Percentiles rank a stretch among this genome's conserved stretches.
These are phyloP conservation scores for Argopecten irradians DNA, from an alignment of 1,140 invertebrate species.

Conservation along the genomic window DNA sequence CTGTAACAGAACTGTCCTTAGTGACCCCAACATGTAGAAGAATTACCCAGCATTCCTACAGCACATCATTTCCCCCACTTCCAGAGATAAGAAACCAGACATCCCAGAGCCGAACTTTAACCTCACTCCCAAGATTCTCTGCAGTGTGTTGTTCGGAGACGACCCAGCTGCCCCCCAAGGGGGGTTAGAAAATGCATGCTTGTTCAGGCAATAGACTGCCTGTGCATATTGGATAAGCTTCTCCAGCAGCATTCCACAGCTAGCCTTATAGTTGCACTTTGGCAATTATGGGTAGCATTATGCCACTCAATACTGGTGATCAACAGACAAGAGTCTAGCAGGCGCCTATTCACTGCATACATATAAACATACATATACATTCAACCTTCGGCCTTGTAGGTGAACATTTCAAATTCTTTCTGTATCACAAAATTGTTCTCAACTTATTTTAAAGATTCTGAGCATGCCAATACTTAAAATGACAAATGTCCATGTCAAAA, in stretches of 20 bases:
- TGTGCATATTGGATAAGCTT: conserved; percentile 15
- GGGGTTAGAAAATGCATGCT: not conserved
- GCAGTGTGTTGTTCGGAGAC: not conserved
- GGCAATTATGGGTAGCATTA: not conserved
- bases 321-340: not conserved
- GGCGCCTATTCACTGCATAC: not conserved
- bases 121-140: conserved; percentile 5
- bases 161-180: not conserved
- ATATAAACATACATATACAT: not conserved
- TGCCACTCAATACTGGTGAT: not conserved
- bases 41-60: conserved; percentile 4
- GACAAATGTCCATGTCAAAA: not conserved
- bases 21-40: not conserved
- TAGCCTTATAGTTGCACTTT: conserved; percentile 11
- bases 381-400: not conserved
- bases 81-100: conserved; percentile 1
- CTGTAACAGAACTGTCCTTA: not conserved
- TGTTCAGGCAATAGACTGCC: not conserved
- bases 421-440: not conserved
- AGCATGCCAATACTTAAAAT: not conserved
- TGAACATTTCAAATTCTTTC: not conserved
- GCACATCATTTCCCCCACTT: not conserved
- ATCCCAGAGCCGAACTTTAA: not conserved
- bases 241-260: not conserved
- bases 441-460: not conserved